Evolutionary conservation across 1,140 invertebrate genomes (phyloP).

Genomic region (Mercenaria mercenaria): DNA sequence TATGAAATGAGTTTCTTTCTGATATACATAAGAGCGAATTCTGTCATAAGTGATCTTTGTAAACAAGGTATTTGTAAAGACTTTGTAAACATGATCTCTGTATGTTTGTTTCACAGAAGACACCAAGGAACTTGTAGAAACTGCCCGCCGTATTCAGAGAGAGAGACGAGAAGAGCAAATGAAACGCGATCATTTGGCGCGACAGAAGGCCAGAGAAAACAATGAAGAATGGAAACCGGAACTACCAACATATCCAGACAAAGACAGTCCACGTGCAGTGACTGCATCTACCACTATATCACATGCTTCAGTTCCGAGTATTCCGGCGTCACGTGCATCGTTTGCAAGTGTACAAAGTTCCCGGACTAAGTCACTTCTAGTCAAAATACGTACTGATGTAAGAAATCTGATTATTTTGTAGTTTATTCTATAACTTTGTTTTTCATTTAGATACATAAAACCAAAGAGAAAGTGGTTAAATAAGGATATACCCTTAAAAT

Average conservation of each 20-base stretch:
- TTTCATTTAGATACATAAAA: no score
- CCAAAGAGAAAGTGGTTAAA: no score
- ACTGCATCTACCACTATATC: constrained; percentile 46
- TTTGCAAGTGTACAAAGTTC: constrained; percentile 56
- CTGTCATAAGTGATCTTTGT: no score
- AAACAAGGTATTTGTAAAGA: no score
- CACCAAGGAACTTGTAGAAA: constrained; percentile 56
- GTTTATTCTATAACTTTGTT: no score
- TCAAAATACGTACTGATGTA: constrained; percentile 66
- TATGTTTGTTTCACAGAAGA: no score
- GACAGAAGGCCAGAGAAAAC: constrained; percentile 42
- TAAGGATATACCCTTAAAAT: no score
- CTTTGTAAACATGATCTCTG: no score
- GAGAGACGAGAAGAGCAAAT: constrained; percentile 60
- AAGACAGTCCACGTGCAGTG: neutral
- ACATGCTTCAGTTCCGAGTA: constrained; percentile 34
- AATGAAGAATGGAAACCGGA: constrained; percentile 55
- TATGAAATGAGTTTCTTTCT: no score
- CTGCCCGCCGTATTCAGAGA: constrained; percentile 52
- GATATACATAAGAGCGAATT: no score
- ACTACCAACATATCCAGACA: neutral
- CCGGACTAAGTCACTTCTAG: constrained; percentile 59
- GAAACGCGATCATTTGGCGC: constrained; percentile 42
- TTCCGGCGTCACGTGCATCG: constrained; percentile 51
- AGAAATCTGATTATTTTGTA: neutral